phyloP scores from a whole-genome alignment of 2,888 invertebrate genomes.

The Coleophora flavipennella region DNA sequence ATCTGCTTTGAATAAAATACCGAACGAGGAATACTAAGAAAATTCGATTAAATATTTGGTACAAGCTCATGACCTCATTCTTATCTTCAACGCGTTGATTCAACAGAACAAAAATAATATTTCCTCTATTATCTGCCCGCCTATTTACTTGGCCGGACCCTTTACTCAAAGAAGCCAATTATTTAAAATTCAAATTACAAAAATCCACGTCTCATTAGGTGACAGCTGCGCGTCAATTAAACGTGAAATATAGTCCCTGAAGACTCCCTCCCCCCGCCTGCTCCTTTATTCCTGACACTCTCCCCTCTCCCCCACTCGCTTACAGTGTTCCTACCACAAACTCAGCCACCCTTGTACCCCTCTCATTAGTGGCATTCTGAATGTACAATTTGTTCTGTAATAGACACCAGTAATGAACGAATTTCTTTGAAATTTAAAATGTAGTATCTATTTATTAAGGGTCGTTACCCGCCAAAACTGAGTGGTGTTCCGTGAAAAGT shows the following conservation, averaged over 20 bases:
- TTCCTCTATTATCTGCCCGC: not conserved
- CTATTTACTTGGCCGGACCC: not conserved
- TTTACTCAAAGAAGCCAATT: slow-evolving; percentile 7
- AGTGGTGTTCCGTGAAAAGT: no score
- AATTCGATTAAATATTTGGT: no score
- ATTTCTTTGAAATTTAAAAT: no score
- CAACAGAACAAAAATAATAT: not conserved
- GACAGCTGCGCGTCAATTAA: slow-evolving; percentile 70
- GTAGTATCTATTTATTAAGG: no score
- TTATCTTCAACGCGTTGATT: no score
- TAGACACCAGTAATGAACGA: slow-evolving; percentile 36
- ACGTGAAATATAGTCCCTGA: slow-evolving; percentile 65
- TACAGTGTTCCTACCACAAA: slow-evolving; percentile 30
- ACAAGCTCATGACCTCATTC: no score
- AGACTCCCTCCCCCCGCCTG: slow-evolving; percentile 27
- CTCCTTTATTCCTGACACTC: slow-evolving; percentile 19
- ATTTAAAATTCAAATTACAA: slow-evolving; percentile 36
- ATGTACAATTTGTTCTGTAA: slow-evolving; percentile 67
- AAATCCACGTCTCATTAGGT: slow-evolving; percentile 63
- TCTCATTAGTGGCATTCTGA: slow-evolving; percentile 63
- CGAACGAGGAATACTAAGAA: no score
- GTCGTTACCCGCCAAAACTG: no score
- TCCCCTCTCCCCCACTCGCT: slow-evolving; percentile 22
- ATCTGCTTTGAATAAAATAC: no score
- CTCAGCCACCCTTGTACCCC: slow-evolving; percentile 37